Evolutionary conservation across 2,888 invertebrate genomes (phyloP).

Genomic region (Homarus gammarus): DNA sequence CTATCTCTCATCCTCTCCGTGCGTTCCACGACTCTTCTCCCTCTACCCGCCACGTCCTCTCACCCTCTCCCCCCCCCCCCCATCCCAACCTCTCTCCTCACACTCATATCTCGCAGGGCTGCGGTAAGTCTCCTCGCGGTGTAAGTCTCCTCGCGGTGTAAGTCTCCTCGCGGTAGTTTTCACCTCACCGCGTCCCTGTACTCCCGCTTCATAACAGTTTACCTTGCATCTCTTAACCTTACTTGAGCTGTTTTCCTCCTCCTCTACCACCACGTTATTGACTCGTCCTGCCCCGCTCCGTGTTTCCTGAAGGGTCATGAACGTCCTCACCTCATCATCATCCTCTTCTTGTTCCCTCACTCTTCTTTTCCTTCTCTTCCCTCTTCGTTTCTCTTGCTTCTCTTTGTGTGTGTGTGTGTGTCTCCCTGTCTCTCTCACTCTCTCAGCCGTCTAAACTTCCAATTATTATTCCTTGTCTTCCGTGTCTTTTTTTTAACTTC

Average conservation of each 20-base stretch:
- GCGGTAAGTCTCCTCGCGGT: no score
- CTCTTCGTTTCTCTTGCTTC: not conserved
- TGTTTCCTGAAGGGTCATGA: no score
- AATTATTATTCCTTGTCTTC: not conserved
- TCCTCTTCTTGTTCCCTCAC: not conserved
- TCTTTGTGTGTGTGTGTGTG: not conserved
- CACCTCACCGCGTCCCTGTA: not conserved
- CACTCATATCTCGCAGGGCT: no score
- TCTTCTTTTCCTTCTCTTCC: not conserved
- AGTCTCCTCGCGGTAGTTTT: not conserved
- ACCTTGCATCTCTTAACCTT: not conserved
- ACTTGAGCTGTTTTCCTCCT: no score
- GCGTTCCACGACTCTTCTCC: not conserved
- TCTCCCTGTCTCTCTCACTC: conserved; percentile 14
- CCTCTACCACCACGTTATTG: no score
- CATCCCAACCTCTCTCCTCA: no score
- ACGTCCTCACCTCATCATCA: not conserved
- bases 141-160: no score
- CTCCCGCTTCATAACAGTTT: not conserved
- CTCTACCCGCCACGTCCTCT: not conserved
- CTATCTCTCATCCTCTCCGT: not conserved
- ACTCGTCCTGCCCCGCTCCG: no score
- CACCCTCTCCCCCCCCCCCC: conserved; percentile 16
- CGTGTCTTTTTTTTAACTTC: not conserved
- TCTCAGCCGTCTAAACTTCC: no score